Conservation (phyloP, 2,888 invertebrate genomes). For the Ornithoptera alexandrae region DNA sequence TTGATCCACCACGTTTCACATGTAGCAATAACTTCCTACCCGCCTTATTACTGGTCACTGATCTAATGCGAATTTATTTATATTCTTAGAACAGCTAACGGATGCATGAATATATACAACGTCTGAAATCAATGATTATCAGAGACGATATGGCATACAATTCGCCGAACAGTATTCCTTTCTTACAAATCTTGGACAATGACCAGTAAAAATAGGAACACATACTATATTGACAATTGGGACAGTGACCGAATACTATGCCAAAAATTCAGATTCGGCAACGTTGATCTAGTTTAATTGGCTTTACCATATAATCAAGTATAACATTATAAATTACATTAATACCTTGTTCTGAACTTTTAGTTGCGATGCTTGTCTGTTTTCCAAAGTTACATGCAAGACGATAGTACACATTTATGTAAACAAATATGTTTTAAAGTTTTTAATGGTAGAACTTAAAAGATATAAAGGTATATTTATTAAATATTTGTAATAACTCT, state of each 20-base stretch:
- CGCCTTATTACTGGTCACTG: conserved; percentile 43
- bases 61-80: conserved; percentile 54
- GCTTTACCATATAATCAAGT: conserved; percentile 18
- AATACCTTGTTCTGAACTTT: neutral
- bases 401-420: too few species aligned
- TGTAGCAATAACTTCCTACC: conserved; percentile 19
- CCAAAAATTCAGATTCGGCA: conserved; percentile 58
- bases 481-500: too few species aligned
- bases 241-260: conserved; percentile 69
- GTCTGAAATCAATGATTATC: conserved; percentile 72
- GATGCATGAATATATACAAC: conserved; percentile 54
- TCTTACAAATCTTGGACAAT: conserved; percentile 72
- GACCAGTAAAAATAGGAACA: conserved; percentile 73
- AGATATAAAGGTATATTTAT: too few species aligned
- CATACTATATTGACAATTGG: conserved; percentile 71
- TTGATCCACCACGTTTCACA: neutral
- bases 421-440: too few species aligned
- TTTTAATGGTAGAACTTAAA: too few species aligned
- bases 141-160: conserved; percentile 51
- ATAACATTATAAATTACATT: neutral
- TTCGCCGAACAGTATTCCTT: conserved; percentile 48
- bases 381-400: too few species aligned
- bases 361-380: too few species aligned
- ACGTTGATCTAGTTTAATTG: conserved; percentile 33
- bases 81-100: conserved; percentile 60